Conservation (phyloP, 37 sponge, comb jelly and placozoan genomes). For the Ianthella basta region DNA sequence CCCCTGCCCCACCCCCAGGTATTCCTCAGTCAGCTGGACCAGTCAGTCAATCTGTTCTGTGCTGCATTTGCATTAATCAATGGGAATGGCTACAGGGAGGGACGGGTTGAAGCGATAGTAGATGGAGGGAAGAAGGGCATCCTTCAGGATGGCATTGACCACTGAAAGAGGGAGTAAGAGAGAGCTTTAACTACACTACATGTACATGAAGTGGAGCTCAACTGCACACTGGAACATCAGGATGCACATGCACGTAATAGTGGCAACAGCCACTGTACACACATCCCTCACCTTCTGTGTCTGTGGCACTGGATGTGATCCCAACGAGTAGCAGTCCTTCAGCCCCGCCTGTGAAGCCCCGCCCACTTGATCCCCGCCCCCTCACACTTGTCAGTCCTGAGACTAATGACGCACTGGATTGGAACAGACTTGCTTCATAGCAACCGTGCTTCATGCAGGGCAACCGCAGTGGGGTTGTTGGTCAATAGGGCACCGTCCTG, state of each 20-base stretch:
- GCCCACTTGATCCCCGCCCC: neutral
- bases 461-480: conserved; percentile 91
- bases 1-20: conserved; percentile 5
- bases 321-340: conserved; percentile 73
- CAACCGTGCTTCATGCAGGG: conserved; percentile 80
- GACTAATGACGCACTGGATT: conserved; percentile 84
- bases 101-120: conserved; percentile 89
- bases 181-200: neutral
- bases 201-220: too few species aligned
- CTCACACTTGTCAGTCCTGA: conserved; percentile 74
- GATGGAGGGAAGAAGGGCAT: conserved; percentile 56
- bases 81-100: conserved; percentile 62
- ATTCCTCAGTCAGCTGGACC: conserved; percentile 59
- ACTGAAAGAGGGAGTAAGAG: conserved; percentile 46
- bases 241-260: too few species aligned
- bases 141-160: conserved; percentile 71
- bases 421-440: conserved; percentile 73
- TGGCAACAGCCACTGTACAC: too few species aligned
- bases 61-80: conserved; percentile 77
- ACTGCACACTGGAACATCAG: neutral
- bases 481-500: neutral
- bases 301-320: conserved; percentile 77
- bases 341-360: neutral
- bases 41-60: conserved; percentile 63
- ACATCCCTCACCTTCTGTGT: conserved; percentile 81